Evolutionary conservation across 2,113 vertebrate species (phyloP), one percentile per base, ranked within the genome.

Genomic region (Cricetomys ansorgei): DNA sequence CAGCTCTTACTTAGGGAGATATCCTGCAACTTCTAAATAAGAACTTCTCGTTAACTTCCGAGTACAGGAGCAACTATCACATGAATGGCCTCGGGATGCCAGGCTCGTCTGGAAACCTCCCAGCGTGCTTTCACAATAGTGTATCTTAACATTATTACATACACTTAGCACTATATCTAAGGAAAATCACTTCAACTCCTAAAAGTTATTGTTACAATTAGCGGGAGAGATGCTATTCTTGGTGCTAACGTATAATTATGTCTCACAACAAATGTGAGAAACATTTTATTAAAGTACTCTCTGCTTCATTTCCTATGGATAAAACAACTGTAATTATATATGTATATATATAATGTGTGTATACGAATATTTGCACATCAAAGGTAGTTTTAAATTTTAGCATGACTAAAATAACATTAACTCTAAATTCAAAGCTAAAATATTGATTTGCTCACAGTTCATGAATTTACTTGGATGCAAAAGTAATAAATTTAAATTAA

Each of bases 171-270:
- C 45, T 55, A n/a, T 57, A 77, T 48, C n/a, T 81, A 67, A 89
- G 57, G 37, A 55, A 84, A 72, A 90, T 73, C 89, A 94, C 75
- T 96, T 94, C 59, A 77, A 70, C 65, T 86, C 85, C 77, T 89
- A 45, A 50, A 90, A 88, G 5, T 64, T 88, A 92, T 72, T 93
- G 79, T 79, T 89, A 55, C 89, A 95, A 85, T 92, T 95, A 94
- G 70, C 37, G n/a, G 25, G 45, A 95, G 29, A 93, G 16, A 96
- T 43, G 43, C 43, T 88, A 53, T 37, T 79, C 65, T 91, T 57
- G 81, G 91, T 67, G 50, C 57, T 90, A 96, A 88, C 40, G 84
- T 64, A 65, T 75, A 90, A 93, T 76, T 96, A 43, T 7, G 2
- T 93, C 95, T 96, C 76, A 13, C 21, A 95, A 88, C 50, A 92